Percentiles rank a stretch among this genome's conserved stretches.
phyloP scores from a whole-genome alignment of 2,113 vertebrate species.

The Peromyscus polionotus region DNA sequence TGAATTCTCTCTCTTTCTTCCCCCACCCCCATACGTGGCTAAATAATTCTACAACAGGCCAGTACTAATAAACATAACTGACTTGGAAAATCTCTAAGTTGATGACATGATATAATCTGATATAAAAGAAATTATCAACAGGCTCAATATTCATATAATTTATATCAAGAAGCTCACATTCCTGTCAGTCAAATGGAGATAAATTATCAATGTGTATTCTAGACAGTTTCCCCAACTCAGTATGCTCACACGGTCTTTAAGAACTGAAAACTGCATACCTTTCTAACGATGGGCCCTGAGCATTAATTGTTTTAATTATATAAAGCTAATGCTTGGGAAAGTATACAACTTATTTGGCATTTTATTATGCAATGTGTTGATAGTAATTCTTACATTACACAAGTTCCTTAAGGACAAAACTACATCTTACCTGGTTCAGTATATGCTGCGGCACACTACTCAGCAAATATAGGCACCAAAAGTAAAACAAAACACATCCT shows the following conservation, averaged over 20 bases:
- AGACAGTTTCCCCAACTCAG: conserved; percentile 17
- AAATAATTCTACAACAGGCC: too few relatives aligned
- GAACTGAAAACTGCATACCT: not conserved
- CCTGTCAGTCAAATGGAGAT: not conserved
- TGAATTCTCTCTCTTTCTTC: not conserved
- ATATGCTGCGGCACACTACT: not conserved
- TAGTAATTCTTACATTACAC: conserved; percentile 9
- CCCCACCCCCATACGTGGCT: not conserved
- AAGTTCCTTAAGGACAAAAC: conserved; percentile 52
- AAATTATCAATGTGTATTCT: not conserved
- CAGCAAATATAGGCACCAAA: not conserved
- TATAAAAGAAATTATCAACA: conserved; percentile 17
- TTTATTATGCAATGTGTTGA: not conserved
- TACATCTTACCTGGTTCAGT: not conserved
- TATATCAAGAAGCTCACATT: not conserved
- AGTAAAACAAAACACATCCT: conserved; percentile 8
- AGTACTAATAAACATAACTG: too few relatives aligned
- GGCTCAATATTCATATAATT: not conserved
- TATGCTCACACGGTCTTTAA: conserved; percentile 24
- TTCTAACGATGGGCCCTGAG: not conserved
- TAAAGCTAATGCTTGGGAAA: not conserved
- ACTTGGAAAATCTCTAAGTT: not conserved
- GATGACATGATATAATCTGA: not conserved
- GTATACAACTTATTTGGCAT: conserved; percentile 1
- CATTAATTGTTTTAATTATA: not conserved